These are phyloP conservation scores for Oncorhynchus gorbuscha DNA, from an alignment of 2,113 vertebrate species.

Conservation along the genomic window DNA sequence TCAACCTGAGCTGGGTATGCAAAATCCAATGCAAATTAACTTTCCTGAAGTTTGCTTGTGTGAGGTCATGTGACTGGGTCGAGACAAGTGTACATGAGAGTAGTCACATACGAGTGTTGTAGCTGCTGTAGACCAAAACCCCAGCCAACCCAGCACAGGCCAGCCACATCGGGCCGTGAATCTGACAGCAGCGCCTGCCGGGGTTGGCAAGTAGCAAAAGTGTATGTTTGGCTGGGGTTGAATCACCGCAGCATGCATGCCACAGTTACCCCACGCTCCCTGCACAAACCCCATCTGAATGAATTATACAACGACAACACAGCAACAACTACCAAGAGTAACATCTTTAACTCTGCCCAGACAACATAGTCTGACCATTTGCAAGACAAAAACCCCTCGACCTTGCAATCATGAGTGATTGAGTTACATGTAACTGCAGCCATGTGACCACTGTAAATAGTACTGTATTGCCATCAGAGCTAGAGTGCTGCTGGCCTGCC, in stretches of 20 bases:
- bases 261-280: neutral
- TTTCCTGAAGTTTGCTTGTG: neutral
- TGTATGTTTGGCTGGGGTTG: neutral
- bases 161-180: conserved; percentile 23
- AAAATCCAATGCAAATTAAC: neutral
- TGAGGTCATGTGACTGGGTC: neutral
- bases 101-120: conserved; percentile 63
- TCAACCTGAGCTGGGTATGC: neutral
- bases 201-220: conserved; percentile 12
- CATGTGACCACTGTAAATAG: no score
- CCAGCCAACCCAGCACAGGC: conserved; percentile 23
- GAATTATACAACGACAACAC: neutral
- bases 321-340: neutral
- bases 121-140: conserved; percentile 19
- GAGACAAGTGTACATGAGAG: conserved; percentile 41
- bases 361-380: neutral
- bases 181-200: conserved; percentile 33
- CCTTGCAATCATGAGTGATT: neutral
- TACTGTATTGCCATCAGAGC: no score
- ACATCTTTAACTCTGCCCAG: neutral
- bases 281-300: neutral
- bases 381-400: neutral
- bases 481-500: no score
- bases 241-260: neutral
- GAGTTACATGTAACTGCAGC: no score